Evolutionary conservation across 1,140 invertebrate genomes (phyloP).

Genomic region (Anthonomus grandis): DNA sequence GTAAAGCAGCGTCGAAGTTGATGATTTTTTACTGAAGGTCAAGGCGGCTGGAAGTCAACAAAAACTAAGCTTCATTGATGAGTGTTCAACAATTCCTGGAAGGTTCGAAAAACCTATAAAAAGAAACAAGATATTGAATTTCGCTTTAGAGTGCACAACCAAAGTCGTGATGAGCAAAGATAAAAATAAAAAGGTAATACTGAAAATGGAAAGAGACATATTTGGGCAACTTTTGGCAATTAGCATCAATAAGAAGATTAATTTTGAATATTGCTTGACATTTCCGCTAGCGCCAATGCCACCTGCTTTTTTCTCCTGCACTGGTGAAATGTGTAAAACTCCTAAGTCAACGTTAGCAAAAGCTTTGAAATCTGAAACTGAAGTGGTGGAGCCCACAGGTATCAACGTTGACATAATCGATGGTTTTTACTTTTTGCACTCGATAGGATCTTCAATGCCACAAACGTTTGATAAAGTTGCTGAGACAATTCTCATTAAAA

Average conservation of each 20-base stretch:
- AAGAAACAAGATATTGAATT: constrained; percentile 29
- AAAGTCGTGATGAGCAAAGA: constrained; percentile 30
- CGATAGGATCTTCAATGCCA: too few relatives aligned
- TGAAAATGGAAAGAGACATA: constrained; percentile 40
- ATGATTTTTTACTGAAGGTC: too few relatives aligned
- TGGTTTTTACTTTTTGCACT: too few relatives aligned
- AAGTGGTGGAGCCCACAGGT: too few relatives aligned
- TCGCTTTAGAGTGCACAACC: constrained; percentile 19
- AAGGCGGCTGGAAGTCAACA: too few relatives aligned
- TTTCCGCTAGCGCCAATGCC: constrained; percentile 41
- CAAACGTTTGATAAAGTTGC: too few relatives aligned
- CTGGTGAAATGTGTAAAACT: constrained; percentile 25
- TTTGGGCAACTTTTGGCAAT: constrained; percentile 38
- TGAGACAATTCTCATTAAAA: too few relatives aligned
- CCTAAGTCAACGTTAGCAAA: too few relatives aligned
- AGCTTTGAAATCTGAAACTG: too few relatives aligned
- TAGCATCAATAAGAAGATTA: constrained; percentile 37
- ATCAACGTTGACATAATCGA: too few relatives aligned
- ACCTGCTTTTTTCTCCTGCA: constrained; percentile 31
- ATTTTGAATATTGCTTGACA: constrained; percentile 35
- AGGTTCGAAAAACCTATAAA: constrained; percentile 35
- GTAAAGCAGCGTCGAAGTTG: too few relatives aligned
- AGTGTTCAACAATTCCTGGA: constrained; percentile 23
- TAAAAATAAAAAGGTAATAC: constrained; percentile 33
- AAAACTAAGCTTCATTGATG: constrained; percentile 25